Percentiles rank a stretch among this genome's conserved stretches.
These are phyloP conservation scores for Rafetus swinhoei DNA, from an alignment of 2,113 vertebrate genomes.

Conservation along the genomic window DNA sequence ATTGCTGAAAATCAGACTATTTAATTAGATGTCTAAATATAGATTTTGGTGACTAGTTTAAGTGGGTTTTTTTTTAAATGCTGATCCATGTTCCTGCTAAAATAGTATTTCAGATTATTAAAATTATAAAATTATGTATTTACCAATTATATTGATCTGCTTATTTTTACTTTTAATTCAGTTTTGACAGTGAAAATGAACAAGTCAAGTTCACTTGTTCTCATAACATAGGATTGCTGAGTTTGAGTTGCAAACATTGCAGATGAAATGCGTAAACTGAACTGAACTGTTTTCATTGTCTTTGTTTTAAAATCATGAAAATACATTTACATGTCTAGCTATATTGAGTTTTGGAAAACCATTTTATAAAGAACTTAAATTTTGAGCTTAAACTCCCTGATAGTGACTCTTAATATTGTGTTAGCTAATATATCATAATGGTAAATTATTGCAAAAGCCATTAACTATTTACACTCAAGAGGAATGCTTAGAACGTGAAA, in stretches of 20 bases:
- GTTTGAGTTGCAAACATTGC: not conserved
- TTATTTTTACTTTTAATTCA: not conserved
- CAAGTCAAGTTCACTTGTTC: not conserved
- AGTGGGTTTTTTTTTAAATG: not conserved
- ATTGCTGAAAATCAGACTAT: not conserved
- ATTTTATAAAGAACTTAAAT: not conserved
- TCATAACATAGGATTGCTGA: not conserved
- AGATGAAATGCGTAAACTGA: not conserved
- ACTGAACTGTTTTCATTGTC: not conserved
- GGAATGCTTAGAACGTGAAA: not conserved
- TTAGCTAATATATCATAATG: not conserved
- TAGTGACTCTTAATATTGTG: not conserved
- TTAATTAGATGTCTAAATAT: not conserved
- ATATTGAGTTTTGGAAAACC: conserved; percentile 3
- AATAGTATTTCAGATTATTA: not conserved
- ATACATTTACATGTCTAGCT: not conserved
- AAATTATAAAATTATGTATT: not conserved
- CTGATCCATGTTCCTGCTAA: not conserved
- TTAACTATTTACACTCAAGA: not conserved
- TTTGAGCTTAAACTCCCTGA: not conserved
- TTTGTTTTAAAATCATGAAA: not conserved
- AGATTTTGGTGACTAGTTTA: not conserved
- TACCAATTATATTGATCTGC: not conserved
- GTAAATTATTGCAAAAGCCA: not conserved
- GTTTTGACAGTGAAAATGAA: not conserved